These are phyloP conservation scores for Patella caerulea DNA, from an alignment of 2,888 invertebrate species.

Conservation along the genomic window DNA sequence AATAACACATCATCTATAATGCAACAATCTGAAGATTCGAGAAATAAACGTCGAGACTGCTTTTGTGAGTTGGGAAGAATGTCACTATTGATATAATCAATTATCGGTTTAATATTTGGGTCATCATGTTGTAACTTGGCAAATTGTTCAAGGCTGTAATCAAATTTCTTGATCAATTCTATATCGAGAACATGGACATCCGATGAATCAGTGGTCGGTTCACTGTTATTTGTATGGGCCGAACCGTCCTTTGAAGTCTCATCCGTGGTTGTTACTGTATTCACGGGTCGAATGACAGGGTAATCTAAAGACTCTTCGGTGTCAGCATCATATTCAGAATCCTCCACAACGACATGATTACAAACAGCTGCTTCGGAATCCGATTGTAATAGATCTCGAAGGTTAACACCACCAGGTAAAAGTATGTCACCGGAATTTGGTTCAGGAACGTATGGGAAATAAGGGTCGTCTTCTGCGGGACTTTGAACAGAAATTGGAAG, in stretches of 20 bases:
- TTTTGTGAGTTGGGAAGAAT: constrained; percentile 30
- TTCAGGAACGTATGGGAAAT: constrained; percentile 23
- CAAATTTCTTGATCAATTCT: background rate
- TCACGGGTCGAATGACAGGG: too few relatives aligned
- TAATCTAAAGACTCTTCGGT: too few relatives aligned
- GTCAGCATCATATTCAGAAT: too few relatives aligned
- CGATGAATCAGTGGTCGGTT: too few relatives aligned
- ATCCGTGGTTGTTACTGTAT: too few relatives aligned
- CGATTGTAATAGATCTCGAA: too few relatives aligned
- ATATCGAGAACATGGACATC: background rate
- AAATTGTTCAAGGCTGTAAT: background rate
- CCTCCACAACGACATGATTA: too few relatives aligned
- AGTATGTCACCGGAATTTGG: too few relatives aligned
- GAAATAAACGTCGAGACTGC: constrained; percentile 24
- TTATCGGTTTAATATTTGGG: background rate
- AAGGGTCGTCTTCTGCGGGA: constrained; percentile 19
- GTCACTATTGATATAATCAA: constrained; percentile 14
- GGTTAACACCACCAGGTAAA: too few relatives aligned
- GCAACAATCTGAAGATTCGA: constrained; percentile 28
- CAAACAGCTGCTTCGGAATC: too few relatives aligned
- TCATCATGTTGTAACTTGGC: constrained; percentile 16
- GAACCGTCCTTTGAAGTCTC: too few relatives aligned
- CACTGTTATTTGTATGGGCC: too few relatives aligned
- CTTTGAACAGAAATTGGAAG: background rate
- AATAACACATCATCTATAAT: constrained; percentile 30